Evolutionary conservation across 1,140 invertebrate genomes (phyloP).

Genomic region (Magallana angulata): DNA sequence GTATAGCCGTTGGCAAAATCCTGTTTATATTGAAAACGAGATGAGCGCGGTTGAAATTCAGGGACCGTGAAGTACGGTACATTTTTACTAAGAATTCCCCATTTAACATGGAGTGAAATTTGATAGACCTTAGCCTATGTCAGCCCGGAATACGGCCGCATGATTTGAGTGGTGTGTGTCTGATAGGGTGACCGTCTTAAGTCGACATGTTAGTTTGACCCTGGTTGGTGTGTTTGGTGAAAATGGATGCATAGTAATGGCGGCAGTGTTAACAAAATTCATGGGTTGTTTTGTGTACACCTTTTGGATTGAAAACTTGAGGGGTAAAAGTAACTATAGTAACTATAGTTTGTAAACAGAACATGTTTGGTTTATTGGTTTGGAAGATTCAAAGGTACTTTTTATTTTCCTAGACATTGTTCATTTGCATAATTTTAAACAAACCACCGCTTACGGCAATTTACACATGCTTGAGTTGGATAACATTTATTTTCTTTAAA

Average conservation of each 20-base stretch:
- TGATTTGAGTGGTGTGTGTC: neutral
- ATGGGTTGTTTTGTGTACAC: too few relatives aligned
- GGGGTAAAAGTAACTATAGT: neutral
- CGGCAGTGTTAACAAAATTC: neutral
- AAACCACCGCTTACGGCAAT: neutral
- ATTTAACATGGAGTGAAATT: constrained; percentile 14
- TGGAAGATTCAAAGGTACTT: neutral
- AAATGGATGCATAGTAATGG: constrained; percentile 31
- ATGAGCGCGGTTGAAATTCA: constrained; percentile 8
- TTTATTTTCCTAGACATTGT: neutral
- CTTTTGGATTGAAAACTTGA: neutral
- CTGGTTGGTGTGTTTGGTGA: neutral
- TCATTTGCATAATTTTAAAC: constrained; percentile 22
- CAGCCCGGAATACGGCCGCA: neutral
- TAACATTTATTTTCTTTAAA: neutral
- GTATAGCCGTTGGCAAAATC: constrained; percentile 8
- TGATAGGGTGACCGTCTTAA: neutral
- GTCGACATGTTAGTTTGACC: constrained; percentile 2
- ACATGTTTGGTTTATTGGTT: neutral
- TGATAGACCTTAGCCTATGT: constrained; percentile 25
- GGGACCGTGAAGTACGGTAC: constrained; percentile 12
- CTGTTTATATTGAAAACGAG: constrained; percentile 27
- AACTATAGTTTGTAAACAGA: neutral
- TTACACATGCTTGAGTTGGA: neutral
- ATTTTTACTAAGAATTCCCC: neutral